These are phyloP conservation scores for Melitaea athalia DNA, from an alignment of 2,888 invertebrate species.

Conservation along the genomic window DNA sequence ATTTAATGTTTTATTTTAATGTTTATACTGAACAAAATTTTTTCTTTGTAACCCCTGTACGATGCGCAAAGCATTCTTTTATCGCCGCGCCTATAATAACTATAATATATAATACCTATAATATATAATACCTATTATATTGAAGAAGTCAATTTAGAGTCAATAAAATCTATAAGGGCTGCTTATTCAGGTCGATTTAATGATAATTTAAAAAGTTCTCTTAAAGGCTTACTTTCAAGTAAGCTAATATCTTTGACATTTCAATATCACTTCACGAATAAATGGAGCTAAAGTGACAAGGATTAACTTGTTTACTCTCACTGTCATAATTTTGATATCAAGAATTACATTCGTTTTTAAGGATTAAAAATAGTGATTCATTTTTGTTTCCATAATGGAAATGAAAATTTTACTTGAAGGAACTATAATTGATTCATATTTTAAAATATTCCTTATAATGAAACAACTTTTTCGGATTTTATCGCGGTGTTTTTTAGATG, in stretches of 20 bases:
- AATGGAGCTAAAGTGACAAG: slow-evolving; percentile 24
- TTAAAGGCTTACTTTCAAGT: slow-evolving; percentile 41
- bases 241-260: slow-evolving; percentile 67
- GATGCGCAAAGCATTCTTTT: no score
- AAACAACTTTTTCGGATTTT: no score
- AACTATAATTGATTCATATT: background rate
- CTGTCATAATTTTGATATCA: slow-evolving; percentile 23
- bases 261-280: slow-evolving; percentile 41
- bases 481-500: no score
- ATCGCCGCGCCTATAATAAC: no score
- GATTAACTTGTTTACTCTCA: slow-evolving; percentile 24
- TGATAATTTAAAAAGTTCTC: background rate
- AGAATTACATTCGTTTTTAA: slow-evolving; percentile 16
- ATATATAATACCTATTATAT: no score
- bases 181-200: background rate
- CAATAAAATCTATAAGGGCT: slow-evolving; percentile 4
- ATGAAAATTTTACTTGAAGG: background rate
- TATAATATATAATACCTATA: no score
- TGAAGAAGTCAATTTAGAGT: background rate
- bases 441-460: background rate
- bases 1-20: no score
- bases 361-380: background rate
- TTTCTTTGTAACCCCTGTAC: no score
- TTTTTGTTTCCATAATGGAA: slow-evolving; percentile 4
- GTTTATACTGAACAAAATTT: no score